These are phyloP conservation scores for Siphamia tubifer DNA, from an alignment of 2,113 vertebrate genomes.

Conservation along the genomic window DNA sequence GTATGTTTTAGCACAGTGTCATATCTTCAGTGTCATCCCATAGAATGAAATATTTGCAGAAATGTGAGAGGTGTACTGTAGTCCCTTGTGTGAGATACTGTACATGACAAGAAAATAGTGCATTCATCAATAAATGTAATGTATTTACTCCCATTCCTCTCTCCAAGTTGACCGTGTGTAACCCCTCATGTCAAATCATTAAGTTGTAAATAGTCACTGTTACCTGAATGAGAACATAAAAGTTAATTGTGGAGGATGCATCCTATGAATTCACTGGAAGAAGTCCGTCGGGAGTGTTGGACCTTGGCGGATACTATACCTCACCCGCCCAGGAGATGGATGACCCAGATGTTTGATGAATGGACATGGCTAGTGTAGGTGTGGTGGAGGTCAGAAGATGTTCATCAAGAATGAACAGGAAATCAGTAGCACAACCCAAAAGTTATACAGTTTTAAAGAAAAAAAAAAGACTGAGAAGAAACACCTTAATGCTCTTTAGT, in stretches of 20 bases:
- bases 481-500: background rate
- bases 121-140: too few relatives aligned
- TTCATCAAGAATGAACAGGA: conserved; percentile 49
- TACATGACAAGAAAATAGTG: too few relatives aligned
- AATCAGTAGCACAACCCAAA: conserved; percentile 8
- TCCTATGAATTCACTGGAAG: background rate
- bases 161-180: background rate
- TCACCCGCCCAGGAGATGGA: conserved; percentile 59
- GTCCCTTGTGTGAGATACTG: too few relatives aligned
- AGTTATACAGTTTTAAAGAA: background rate
- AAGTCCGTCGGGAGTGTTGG: conserved; percentile 9
- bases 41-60: too few relatives aligned
- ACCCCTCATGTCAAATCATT: background rate
- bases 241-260: conserved; percentile 18
- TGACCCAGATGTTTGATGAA: conserved; percentile 64
- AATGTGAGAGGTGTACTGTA: too few relatives aligned
- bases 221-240: conserved; percentile 27
- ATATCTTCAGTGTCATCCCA: too few relatives aligned
- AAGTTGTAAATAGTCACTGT: background rate
- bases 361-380: conserved; percentile 38
- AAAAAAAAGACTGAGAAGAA: background rate
- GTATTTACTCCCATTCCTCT: background rate
- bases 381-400: conserved; percentile 49
- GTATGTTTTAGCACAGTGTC: too few relatives aligned
- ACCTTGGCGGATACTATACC: conserved; percentile 20